Evolutionary conservation across 2,797 vertebrate species (phyloP), one percentile per base, ranked within the genome.

Genomic region (Sebastes ruberrimus): DNA sequence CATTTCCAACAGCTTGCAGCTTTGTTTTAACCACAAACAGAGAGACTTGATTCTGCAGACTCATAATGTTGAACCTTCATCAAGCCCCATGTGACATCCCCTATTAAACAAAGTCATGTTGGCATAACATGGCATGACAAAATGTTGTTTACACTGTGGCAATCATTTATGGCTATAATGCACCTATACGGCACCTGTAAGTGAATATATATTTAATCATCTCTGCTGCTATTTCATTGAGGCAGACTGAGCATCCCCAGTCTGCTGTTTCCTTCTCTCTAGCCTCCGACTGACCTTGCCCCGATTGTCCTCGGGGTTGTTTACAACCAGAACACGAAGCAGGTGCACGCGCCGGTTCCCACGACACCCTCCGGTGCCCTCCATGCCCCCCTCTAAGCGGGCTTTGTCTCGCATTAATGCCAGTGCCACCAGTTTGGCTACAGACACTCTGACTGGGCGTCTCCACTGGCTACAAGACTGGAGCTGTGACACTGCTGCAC

Each of bases 241-340:
- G 56, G 64, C 61, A 25, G 22, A 64, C 75, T 63, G 57, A 69
- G n/a, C 61, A 69, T 74, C 81, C 10, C 10, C 28, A 18, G 55
- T 60, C 46, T 42, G 68, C 71, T 80, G 56, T 65, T 78, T 88
- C 32, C 75, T 62, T 66, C 68, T 85, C 71, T 69, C 69, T 27
- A 25, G 32, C 66, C 81, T 73, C 55, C 60, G 28, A 30, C 5
- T 76, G 85, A 84, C 85, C 86, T 76, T 30, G 65, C 20, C 7
- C 61, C 23, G 64, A 87, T 85, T 84, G 87, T 88, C 75, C 81
- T 77, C 16, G 7, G 66, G 27, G 77, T 90, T 92, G 87, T 92
- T 90, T 84, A 85, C 85, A 89, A 77, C 83, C 83, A 90, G 87
- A 91, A 90, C 86, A 88, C 4, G 20, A 79, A 66, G 80, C 90